Evolutionary conservation across 2,888 invertebrate species (phyloP), one percentile per base, ranked within the genome.

Genomic region (Ptilodon capucinus): DNA sequence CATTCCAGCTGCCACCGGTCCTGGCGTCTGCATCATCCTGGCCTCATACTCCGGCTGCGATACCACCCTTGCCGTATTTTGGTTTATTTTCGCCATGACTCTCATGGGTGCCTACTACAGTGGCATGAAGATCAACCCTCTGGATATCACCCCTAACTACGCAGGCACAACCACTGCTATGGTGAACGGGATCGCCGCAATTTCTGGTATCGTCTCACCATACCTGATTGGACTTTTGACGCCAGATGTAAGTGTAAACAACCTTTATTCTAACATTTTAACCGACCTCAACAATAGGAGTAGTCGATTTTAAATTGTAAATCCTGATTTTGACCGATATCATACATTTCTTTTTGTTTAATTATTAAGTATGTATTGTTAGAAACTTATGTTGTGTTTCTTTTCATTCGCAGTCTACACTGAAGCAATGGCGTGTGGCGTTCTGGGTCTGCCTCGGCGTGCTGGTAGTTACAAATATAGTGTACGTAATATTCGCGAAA

Each of bases 401-500:
- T 69, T 68, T 49, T 48, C n/a, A n/a, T 70, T 76, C 68, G 40
- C 78, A 94, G 94, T 92, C 94, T 40, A 91, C 92, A 0, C 67
- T 95, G 6, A 76, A 80, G 16, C 93, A 96, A 85, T 97, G 97
- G 97, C 91, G 94, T 17, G 68, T 92, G 0, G 96, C 97, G 0
- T 97, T 97, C 77, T 96, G 96, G 95, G 94, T 97, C 28, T 94
- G 96, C 35, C 91, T 95, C 6, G 93, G 73, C 0, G 92, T 96
- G 2, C 92, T 96, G 51, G 79, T 93, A 0, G 51, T 92, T 0
- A 95, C 96, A 1, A 95, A 95, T 68, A 32, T 94, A 0, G 70
- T 96, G 7, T 97, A 95, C 77, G 64, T 94, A 2, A 43, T 95
- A 4, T 95, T 93, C 74, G 96, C 95, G 0, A 94, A 94, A 55